A percentile compares a stretch with the other conserved stretches of the same genome.
Evolutionary conservation across 1,140 invertebrate genomes (phyloP).

Genomic region (Lordiphosa mommai): DNA sequence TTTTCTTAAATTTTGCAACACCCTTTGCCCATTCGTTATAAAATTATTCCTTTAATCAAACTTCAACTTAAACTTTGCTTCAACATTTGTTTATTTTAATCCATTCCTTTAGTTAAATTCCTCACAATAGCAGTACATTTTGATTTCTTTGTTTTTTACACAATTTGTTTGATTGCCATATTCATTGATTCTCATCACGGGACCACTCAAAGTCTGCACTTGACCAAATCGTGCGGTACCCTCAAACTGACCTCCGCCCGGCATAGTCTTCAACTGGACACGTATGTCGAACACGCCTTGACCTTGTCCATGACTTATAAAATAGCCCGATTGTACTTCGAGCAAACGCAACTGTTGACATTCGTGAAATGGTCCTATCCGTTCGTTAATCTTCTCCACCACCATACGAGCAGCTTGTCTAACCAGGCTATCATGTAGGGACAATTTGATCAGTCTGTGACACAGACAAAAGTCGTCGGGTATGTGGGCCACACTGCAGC

Average conservation of each 20-base stretch:
- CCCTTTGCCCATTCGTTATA: no score
- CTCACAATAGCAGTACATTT: conserved; percentile 50
- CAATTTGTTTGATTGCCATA: conserved; percentile 12
- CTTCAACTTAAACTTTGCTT: no score
- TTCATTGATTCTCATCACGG: conserved; percentile 15
- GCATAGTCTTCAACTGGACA: conserved; percentile 15
- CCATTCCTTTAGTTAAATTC: not conserved
- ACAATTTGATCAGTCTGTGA: conserved; percentile 8
- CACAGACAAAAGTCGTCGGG: conserved; percentile 29
- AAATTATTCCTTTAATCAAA: no score
- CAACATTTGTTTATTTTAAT: no score
- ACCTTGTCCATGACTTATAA: conserved; percentile 6
- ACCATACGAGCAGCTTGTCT: conserved; percentile 23
- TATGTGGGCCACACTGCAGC: conserved; percentile 83
- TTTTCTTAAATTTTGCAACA: no score
- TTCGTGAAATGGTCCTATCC: not conserved
- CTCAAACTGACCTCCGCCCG: conserved; percentile 23
- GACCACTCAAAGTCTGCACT: conserved; percentile 4
- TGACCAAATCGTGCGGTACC: conserved; percentile 14
- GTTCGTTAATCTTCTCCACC: conserved; percentile 16
- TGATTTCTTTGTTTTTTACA: conserved; percentile 8
- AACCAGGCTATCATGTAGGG: conserved; percentile 13
- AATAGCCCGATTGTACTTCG: conserved; percentile 80
- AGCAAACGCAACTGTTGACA: conserved; percentile 6
- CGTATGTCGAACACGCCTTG: conserved; percentile 7